These are phyloP conservation scores for Calameuta idolon DNA, from an alignment of 2,888 invertebrate genomes.

Conservation along the genomic window DNA sequence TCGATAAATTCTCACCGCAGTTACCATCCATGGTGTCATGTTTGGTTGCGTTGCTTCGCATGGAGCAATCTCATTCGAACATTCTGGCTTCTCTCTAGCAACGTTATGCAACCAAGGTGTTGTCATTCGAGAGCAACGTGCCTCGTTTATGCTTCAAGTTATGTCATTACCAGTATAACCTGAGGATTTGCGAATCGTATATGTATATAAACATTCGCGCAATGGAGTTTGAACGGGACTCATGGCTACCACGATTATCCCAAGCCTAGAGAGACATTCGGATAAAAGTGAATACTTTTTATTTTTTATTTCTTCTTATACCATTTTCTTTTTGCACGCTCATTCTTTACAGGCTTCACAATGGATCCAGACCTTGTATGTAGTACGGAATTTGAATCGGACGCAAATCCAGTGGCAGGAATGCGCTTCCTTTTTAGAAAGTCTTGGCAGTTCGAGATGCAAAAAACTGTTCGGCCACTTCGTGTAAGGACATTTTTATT, in stretches of 20 bases:
- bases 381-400: neutral
- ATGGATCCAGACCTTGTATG: neutral
- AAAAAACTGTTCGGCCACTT: neutral
- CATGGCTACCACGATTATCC: neutral
- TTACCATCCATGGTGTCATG: neutral
- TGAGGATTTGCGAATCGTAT: neutral
- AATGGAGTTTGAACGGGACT: neutral
- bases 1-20: neutral
- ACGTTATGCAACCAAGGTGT: conserved; percentile 4
- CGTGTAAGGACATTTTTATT: neutral
- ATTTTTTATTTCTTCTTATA: neutral
- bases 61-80: conserved; percentile 21
- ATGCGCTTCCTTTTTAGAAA: neutral
- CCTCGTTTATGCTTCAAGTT: conserved; percentile 22
- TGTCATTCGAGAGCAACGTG: conserved; percentile 22
- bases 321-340: neutral
- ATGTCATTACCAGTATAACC: conserved; percentile 15
- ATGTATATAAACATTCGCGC: neutral
- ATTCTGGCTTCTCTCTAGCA: conserved; percentile 11
- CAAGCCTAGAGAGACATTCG: neutral
- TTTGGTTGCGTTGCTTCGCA: conserved; percentile 1
- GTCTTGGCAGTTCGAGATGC: neutral
- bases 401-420: neutral
- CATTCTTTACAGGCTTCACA: neutral
- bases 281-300: neutral